These are phyloP conservation scores for Hemicordylus capensis DNA, from an alignment of 2,113 vertebrate genomes.

Conservation along the genomic window DNA sequence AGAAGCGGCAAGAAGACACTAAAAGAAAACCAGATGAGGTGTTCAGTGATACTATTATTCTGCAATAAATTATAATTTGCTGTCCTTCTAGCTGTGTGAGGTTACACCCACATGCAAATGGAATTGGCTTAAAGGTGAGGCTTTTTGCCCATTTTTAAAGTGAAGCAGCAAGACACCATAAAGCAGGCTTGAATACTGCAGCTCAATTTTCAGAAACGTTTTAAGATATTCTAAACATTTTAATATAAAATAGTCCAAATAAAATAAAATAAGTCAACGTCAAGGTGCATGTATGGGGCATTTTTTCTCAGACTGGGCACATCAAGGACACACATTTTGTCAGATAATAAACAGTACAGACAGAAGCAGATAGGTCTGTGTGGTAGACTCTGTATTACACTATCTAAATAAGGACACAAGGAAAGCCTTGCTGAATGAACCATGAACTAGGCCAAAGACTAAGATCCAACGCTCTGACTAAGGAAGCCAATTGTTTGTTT, in stretches of 20 bases:
- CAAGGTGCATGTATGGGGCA: background rate
- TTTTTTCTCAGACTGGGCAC: background rate
- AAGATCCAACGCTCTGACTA: too few species aligned
- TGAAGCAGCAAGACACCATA: background rate
- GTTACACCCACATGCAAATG: background rate
- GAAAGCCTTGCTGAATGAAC: too few species aligned
- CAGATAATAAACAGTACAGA: background rate
- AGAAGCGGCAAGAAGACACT: background rate
- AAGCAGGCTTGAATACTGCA: background rate
- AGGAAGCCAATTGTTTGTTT: too few species aligned
- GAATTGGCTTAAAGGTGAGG: background rate
- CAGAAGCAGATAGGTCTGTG: background rate
- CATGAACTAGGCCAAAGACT: too few species aligned
- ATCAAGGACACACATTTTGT: background rate
- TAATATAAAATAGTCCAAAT: background rate
- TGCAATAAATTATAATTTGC: background rate
- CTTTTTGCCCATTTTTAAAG: background rate
- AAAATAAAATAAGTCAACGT: background rate
- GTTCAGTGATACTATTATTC: background rate
- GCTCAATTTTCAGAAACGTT: background rate
- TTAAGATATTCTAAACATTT: background rate
- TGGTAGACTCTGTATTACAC: too few species aligned
- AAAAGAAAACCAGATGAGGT: background rate
- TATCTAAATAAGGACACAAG: too few species aligned
- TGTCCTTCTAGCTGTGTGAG: background rate